Evolutionary conservation across 2,113 vertebrate species (phyloP), one percentile per base, ranked within the genome.

Genomic region (Paramormyrops kingsleyae): DNA sequence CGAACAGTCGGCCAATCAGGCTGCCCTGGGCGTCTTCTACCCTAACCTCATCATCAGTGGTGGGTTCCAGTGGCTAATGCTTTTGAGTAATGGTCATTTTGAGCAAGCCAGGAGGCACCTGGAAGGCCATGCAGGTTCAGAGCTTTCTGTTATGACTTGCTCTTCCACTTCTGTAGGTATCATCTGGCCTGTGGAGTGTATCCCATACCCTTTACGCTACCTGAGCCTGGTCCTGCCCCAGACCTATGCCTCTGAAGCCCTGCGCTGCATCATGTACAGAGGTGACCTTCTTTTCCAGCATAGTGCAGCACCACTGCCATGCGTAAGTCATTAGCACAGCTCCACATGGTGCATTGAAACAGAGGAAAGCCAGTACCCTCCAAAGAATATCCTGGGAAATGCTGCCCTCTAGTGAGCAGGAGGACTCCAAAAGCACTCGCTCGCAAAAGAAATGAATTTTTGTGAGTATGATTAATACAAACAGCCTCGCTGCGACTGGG

Each of bases 161-260:
- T 44, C 42, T 24, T 83, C 35, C 39, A 44, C 15, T 46, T 56
- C 59, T 50, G 35, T 56, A 96, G 96, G 96, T 89, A 94, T 96
- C 88, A 96, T 96, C 92, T 96, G 96, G 96, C 96, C 96, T 0
- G 95, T 96, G 92, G 96, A 97, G 94, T 96, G 96, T 91, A 96
- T 96, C 91, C 95, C 96, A 0, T 97, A 96, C 92, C 95, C 96
- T 10, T 94, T 97, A 9, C 94, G 95, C 52, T 97, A 96, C 92
- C 0, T 96, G 89, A 96, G 96, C 93, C 90, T 97, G 91, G 94
- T 89, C 8, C 94, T 97, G 27, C 96, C 96, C 88, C 96, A 96
- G 93, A 97, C 96, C 12, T 96, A 95, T 27, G 95, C 96, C 87
- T 94, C 96, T 0, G 96, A 97, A 87, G 94, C 95, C n/a, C 94